Conservation (phyloP, 2,797 vertebrate species). For the Leptoclinus maculatus region DNA sequence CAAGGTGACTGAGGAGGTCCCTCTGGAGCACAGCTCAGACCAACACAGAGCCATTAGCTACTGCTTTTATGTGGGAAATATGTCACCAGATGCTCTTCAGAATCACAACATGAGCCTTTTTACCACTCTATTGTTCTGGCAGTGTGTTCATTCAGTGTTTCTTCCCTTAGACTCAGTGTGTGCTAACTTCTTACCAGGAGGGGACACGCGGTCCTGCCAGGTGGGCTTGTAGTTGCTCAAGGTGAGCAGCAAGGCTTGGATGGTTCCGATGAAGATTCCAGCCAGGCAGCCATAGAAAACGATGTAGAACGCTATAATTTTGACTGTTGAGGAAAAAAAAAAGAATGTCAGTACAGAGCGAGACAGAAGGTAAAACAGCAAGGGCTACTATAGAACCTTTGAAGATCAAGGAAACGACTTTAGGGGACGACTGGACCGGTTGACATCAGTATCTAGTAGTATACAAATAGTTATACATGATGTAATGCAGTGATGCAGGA, state of each 20-base stretch:
- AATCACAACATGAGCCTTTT: too few species aligned
- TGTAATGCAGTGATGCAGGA: too few species aligned
- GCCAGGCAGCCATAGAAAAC: conserved; percentile 96
- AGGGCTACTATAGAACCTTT: too few species aligned
- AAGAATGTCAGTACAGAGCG: not conserved
- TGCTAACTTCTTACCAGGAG: conserved; percentile 88
- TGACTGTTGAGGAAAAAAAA: conserved; percentile 82
- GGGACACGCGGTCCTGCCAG: conserved; percentile 96
- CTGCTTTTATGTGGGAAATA: not conserved
- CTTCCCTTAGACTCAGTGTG: too few species aligned
- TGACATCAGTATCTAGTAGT: not conserved
- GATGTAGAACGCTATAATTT: conserved; percentile 93
- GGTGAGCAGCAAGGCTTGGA: conserved; percentile 95
- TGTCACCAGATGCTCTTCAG: too few species aligned
- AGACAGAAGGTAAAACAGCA: not conserved
- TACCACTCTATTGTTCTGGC: too few species aligned
- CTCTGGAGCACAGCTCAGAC: not conserved
- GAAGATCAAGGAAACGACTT: not conserved
- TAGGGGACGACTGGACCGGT: too few species aligned
- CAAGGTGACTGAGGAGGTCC: too few species aligned
- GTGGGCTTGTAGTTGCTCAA: conserved; percentile 94
- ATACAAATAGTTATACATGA: not conserved
- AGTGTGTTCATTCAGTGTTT: too few species aligned
- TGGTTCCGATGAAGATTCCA: conserved; percentile 97
- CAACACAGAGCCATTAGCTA: not conserved